Conservation (phyloP, 2,888 invertebrate genomes). For the Blera fallax region DNA sequence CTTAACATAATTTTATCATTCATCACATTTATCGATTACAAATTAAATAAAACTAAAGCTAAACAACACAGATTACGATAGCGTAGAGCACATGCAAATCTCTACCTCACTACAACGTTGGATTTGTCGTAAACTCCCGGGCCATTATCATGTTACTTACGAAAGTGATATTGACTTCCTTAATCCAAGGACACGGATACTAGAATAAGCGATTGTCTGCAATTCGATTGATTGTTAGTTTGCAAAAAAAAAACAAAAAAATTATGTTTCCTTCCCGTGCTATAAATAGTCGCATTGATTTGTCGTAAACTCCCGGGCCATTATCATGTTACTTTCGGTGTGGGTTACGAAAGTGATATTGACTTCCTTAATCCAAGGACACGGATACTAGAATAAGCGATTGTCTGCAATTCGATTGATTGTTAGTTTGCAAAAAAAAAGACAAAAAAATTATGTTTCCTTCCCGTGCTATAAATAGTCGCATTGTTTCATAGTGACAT, state of each 20-base stretch:
- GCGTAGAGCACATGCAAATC: slow-evolving; percentile 45
- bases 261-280: background rate
- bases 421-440: slow-evolving; percentile 5
- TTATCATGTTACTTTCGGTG: slow-evolving; percentile 38
- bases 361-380: slow-evolving; percentile 58
- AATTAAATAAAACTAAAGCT: slow-evolving; percentile 25
- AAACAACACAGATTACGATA: background rate
- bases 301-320: slow-evolving; percentile 16
- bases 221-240: slow-evolving; percentile 49
- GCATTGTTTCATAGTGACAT: slow-evolving; percentile 9
- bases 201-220: slow-evolving; percentile 37
- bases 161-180: slow-evolving; percentile 37
- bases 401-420: slow-evolving; percentile 51
- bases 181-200: slow-evolving; percentile 50
- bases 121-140: slow-evolving; percentile 7
- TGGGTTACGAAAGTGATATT: slow-evolving; percentile 25
- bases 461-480: slow-evolving; percentile 32
- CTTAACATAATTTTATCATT: slow-evolving; percentile 32
- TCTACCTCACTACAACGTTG: background rate
- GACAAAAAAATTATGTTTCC: background rate
- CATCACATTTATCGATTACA: slow-evolving; percentile 41
- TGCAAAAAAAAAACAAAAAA: background rate
- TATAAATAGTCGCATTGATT: slow-evolving; percentile 37
- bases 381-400: slow-evolving; percentile 22
- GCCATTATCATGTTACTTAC: slow-evolving; percentile 32